These are phyloP conservation scores for Spisula subtruncata DNA, from an alignment of 2,888 invertebrate species.

Conservation along the genomic window DNA sequence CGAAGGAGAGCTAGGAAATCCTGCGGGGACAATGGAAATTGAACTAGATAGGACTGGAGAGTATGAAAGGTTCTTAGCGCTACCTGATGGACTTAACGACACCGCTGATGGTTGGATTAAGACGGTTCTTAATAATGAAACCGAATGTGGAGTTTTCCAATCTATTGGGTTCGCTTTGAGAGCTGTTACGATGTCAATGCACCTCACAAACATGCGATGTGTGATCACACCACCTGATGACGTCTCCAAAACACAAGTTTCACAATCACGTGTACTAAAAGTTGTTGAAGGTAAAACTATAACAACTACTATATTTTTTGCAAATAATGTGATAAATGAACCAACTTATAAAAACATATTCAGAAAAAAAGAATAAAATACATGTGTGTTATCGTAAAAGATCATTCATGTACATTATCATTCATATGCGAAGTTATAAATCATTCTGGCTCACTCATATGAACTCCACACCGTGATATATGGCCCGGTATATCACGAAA, in stretches of 20 bases:
- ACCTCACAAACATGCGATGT: constrained; percentile 16
- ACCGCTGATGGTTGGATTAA: background rate
- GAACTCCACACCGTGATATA: no score
- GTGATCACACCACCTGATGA: background rate
- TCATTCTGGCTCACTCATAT: no score
- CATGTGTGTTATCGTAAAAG: no score
- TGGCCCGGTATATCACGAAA: no score
- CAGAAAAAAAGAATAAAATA: no score
- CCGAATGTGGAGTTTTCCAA: background rate
- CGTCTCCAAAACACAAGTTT: background rate
- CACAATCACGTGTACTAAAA: constrained; percentile 18
- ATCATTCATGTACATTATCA: no score
- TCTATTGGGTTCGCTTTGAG: constrained; percentile 19
- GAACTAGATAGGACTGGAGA: constrained; percentile 29
- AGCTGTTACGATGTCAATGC: constrained; percentile 14
- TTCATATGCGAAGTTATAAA: no score
- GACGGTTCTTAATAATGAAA: background rate
- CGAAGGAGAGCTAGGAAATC: constrained; percentile 31
- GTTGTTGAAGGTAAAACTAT: constrained; percentile 7
- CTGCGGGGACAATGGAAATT: constrained; percentile 29
- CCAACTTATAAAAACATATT: no score
- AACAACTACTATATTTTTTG: background rate
- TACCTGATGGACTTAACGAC: background rate
- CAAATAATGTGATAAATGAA: no score
- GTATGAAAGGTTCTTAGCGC: constrained; percentile 25